These are phyloP conservation scores for Forbesichthys agassizii DNA, from an alignment of 2,113 vertebrate genomes.

Conservation along the genomic window DNA sequence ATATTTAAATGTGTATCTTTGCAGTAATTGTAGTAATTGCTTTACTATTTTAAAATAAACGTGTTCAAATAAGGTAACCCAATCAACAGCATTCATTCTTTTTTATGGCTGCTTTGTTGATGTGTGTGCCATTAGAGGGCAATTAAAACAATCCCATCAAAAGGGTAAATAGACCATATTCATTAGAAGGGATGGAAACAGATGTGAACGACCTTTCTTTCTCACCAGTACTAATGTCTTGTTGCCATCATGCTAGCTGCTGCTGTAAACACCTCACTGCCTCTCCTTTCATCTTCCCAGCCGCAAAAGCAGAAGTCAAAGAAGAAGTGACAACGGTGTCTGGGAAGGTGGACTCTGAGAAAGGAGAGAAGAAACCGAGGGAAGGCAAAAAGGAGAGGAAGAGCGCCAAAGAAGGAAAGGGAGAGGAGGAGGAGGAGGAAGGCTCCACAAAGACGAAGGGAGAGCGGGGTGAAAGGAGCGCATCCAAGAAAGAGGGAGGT, in stretches of 20 bases:
- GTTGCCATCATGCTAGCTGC: constrained; percentile 4
- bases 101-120: background rate
- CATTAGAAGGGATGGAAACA: constrained; percentile 44
- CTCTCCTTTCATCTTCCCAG: constrained; percentile 48
- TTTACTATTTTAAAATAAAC: too few relatives aligned
- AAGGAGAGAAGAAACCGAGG: constrained; percentile 69
- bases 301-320: constrained; percentile 67
- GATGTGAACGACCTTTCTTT: constrained; percentile 23
- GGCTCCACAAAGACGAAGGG: constrained; percentile 59
- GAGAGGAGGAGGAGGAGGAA: constrained; percentile 64
- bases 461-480: constrained; percentile 49
- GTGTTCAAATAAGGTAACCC: too few relatives aligned
- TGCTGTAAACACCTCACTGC: background rate
- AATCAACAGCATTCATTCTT: background rate
- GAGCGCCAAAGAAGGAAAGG: constrained; percentile 68
- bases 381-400: constrained; percentile 71
- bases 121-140: constrained; percentile 3
- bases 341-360: constrained; percentile 73
- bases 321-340: constrained; percentile 74
- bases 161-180: constrained; percentile 40
- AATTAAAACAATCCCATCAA: constrained; percentile 39
- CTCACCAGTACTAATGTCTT: constrained; percentile 14
- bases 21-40: background rate
- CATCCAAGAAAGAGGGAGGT: constrained; percentile 41
- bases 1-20: background rate